These are phyloP conservation scores for Phalacrocorax pelagicus DNA, from an alignment of 2,113 vertebrate species.

Conservation along the genomic window DNA sequence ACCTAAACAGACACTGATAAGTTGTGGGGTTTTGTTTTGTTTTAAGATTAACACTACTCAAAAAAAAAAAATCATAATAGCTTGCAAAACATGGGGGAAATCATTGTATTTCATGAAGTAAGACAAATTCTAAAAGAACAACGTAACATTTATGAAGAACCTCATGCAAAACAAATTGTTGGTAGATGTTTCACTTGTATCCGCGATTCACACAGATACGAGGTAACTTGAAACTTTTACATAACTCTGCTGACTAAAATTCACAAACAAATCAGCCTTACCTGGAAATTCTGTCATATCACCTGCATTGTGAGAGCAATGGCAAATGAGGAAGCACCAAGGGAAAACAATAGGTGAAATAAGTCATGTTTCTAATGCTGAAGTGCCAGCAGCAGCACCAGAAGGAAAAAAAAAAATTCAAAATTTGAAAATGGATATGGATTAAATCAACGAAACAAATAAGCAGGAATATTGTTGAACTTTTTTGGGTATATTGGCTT, in stretches of 20 bases:
- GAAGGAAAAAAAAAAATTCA: slow-evolving; percentile 63
- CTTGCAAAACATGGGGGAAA: neutral
- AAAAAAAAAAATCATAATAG: neutral
- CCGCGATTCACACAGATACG: slow-evolving; percentile 62
- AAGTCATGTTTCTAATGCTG: slow-evolving; percentile 73
- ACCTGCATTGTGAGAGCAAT: slow-evolving; percentile 86
- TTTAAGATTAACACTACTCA: neutral
- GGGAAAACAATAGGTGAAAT: slow-evolving; percentile 82
- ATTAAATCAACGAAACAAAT: slow-evolving; percentile 64
- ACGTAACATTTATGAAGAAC: neutral
- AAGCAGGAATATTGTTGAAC: slow-evolving; percentile 66
- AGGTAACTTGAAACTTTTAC: slow-evolving; percentile 38
- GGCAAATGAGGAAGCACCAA: slow-evolving; percentile 84
- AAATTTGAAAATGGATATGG: slow-evolving; percentile 73
- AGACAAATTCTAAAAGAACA: slow-evolving; percentile 17
- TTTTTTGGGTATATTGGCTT: slow-evolving; percentile 14
- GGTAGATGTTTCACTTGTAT: slow-evolving; percentile 62
- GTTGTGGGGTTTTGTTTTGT: neutral
- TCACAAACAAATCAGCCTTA: slow-evolving; percentile 75
- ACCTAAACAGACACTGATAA: slow-evolving; percentile 20
- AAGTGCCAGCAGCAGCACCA: slow-evolving; percentile 72
- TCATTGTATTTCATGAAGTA: neutral
- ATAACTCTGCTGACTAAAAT: slow-evolving; percentile 38
- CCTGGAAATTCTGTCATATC: slow-evolving; percentile 88
- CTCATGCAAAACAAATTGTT: slow-evolving; percentile 40